Evolutionary conservation across 2,113 vertebrate genomes (phyloP).

Genomic region (Embiotoca jacksoni): DNA sequence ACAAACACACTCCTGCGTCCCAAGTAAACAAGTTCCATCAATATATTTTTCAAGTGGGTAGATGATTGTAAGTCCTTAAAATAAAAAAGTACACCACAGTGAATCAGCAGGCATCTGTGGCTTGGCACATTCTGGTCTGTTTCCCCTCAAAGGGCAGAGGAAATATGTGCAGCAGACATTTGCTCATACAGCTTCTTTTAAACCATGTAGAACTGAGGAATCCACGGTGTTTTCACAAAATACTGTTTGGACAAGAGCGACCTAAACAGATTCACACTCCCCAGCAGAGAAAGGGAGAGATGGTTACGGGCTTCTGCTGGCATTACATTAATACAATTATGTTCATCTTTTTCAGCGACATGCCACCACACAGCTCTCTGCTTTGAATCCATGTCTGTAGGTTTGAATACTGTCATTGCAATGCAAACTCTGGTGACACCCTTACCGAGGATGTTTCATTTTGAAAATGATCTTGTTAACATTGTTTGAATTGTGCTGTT

Average conservation of each 20-base stretch:
- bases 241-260: slow-evolving; percentile 9
- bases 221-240: not conserved
- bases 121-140: slow-evolving; percentile 26
- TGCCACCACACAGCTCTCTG: slow-evolving; percentile 11
- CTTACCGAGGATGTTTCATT: too few relatives aligned
- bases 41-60: slow-evolving; percentile 25
- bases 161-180: slow-evolving; percentile 38
- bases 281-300: too few relatives aligned
- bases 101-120: slow-evolving; percentile 38
- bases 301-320: not conserved
- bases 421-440: too few relatives aligned
- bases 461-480: too few relatives aligned
- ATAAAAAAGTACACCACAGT: slow-evolving; percentile 16
- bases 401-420: not conserved
- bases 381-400: slow-evolving; percentile 18
- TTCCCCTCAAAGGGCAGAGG: not conserved
- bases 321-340: slow-evolving; percentile 24
- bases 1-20: not conserved
- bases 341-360: slow-evolving; percentile 29
- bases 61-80: slow-evolving; percentile 33
- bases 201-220: slow-evolving; percentile 46
- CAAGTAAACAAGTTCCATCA: slow-evolving; percentile 13
- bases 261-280: slow-evolving; percentile 20
- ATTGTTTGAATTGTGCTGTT: too few relatives aligned
- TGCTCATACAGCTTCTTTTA: slow-evolving; percentile 25